These are phyloP conservation scores for Drosophila lini DNA, from an alignment of 1,140 invertebrate genomes.

Conservation along the genomic window DNA sequence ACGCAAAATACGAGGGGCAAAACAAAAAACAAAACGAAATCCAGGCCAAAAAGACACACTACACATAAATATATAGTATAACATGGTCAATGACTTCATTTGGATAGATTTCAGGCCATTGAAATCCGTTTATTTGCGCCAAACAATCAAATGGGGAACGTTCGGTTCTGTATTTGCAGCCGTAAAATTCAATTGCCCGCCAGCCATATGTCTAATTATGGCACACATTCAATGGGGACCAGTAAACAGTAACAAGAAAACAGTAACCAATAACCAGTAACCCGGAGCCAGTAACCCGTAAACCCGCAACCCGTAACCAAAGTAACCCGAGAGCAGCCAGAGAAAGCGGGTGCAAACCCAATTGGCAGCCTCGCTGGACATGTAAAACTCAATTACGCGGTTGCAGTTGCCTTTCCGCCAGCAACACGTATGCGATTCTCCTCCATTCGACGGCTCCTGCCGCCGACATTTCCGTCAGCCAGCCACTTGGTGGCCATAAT, in stretches of 20 bases:
- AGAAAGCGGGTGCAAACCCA: constrained; percentile 1
- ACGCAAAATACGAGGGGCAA: constrained; percentile 42
- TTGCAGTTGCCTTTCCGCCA: constrained; percentile 18
- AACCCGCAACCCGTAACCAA: constrained; percentile 5
- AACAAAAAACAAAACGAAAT: constrained; percentile 32
- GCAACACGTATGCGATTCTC: constrained; percentile 16
- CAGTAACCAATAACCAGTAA: background rate
- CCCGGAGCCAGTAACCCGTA: background rate
- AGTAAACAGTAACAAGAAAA: background rate
- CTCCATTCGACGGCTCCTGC: constrained; percentile 6
- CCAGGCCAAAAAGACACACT: constrained; percentile 31
- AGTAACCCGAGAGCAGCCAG: background rate
- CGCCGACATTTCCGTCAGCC: constrained; percentile 36
- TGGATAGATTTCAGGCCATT: constrained; percentile 34
- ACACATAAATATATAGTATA: constrained; percentile 18
- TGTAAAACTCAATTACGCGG: constrained; percentile 68
- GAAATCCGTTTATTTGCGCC: constrained; percentile 56
- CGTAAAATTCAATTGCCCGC: constrained; percentile 52
- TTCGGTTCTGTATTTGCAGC: constrained; percentile 5
- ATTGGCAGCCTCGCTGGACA: constrained; percentile 23
- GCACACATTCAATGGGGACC: constrained; percentile 4
- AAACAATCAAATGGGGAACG: constrained; percentile 35
- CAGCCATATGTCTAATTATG: constrained; percentile 37
- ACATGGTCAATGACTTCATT: constrained; percentile 66
- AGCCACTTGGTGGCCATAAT: constrained; percentile 69